Base-by-base conservation (phyloP, 2,797 vertebrate genomes). In the Adelosebastes latens region DNA sequence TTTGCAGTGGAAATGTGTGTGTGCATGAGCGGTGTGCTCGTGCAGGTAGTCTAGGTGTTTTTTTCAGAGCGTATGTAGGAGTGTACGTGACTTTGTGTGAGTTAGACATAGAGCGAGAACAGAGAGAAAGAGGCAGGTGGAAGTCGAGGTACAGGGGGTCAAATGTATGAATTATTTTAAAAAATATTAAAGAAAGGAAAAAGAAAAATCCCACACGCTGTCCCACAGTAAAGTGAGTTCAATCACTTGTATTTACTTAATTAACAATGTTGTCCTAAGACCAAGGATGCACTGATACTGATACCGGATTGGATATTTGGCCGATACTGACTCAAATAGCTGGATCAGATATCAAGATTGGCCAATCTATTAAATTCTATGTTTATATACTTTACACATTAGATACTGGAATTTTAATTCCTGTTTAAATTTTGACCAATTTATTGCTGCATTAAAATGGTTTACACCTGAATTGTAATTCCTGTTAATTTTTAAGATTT, bases 1-100 rank as follows among this genome's bases (percentile, higher is more conserved):
- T 83, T 87, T 91, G 87, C 87, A 77, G 66, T 77, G 29, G 70
- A 87, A 87, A 62, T 77, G 83, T 16, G 9, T 82, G 87, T 77
- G 71, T 77, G 49, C 79, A 82, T 53, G 34, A 64, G 42, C n/a
- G 4, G 42, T 56, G 55, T 29, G 49, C 68, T 58, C 52, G 65
- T 78, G 71, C 71, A 80, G n/a, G 62, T 69, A 69, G 80, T 76
- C 56, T 5, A 36, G 70, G 36, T 16, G 36, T 63, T 68, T 69
- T 68, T 60, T 10, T 68, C 27, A 10, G 39, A 25, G 34, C 14
- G 14, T 25, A 31, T 56, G 29, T 42, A 25, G 42, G 59, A 63
- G 80, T 5, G 4, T 84, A 72, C 11, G 36, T 85, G 66, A 75
- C 49, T 79, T 13, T 52, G 31, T 25, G 25, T 22, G 24, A 14